Evolutionary conservation across 2,888 invertebrate species (phyloP).

Genomic region (Pammene aurita): DNA sequence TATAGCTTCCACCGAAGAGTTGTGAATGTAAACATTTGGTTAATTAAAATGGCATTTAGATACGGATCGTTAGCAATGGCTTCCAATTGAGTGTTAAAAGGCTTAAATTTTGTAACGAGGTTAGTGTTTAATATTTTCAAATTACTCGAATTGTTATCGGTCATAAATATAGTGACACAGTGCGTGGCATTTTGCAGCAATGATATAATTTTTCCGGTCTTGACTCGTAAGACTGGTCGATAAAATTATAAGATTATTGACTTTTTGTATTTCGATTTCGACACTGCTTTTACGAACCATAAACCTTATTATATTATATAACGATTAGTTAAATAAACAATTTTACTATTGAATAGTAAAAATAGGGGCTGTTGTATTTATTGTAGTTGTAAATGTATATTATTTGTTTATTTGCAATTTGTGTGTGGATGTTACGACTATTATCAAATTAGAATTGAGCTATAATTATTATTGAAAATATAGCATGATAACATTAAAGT

Average conservation of each 20-base stretch:
- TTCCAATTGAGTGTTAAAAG: slow-evolving; percentile 36
- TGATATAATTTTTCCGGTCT: slow-evolving; percentile 33
- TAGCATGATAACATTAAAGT: slow-evolving; percentile 11
- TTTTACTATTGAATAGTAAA: slow-evolving; percentile 82
- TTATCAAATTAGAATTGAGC: slow-evolving; percentile 34
- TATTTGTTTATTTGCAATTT: slow-evolving; percentile 68
- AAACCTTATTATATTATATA: slow-evolving; percentile 59
- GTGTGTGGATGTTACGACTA: slow-evolving; percentile 52
- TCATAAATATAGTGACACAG: slow-evolving; percentile 32
- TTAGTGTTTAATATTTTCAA: slow-evolving; percentile 30
- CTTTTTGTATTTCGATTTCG: slow-evolving; percentile 63
- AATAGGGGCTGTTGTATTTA: slow-evolving; percentile 81
- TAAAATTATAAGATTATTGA: slow-evolving; percentile 34
- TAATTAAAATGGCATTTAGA: slow-evolving; percentile 30
- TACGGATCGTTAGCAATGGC: slow-evolving; percentile 36
- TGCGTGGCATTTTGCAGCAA: slow-evolving; percentile 33
- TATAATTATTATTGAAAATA: slow-evolving; percentile 23
- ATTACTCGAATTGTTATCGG: slow-evolving; percentile 39
- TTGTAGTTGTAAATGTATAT: slow-evolving; percentile 76
- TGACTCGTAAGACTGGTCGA: slow-evolving; percentile 13
- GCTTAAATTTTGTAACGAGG: slow-evolving; percentile 37
- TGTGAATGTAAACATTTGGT: slow-evolving; percentile 69
- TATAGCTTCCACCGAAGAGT: slow-evolving; percentile 80
- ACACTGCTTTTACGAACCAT: slow-evolving; percentile 74
- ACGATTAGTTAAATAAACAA: slow-evolving; percentile 66